These are phyloP conservation scores for Strix aluco DNA, from an alignment of 2,113 vertebrate species.

Conservation along the genomic window DNA sequence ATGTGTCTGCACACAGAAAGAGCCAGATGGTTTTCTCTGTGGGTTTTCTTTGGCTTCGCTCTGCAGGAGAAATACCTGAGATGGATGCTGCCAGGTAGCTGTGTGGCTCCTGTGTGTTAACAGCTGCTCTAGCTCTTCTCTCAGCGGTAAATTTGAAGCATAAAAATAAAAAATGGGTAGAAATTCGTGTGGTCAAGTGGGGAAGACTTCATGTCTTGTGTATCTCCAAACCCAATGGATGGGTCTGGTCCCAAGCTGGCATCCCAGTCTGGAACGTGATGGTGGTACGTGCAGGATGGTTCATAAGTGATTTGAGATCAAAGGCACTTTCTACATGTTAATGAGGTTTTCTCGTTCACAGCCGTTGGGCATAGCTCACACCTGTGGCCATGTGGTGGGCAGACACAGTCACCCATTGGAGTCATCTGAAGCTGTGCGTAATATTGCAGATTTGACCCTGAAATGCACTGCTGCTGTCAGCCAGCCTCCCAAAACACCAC, in stretches of 20 bases:
- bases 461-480: neutral
- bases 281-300: fast-evolving
- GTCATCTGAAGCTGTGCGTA: neutral
- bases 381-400: fast-evolving
- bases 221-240: fast-evolving
- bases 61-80: neutral
- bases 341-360: neutral
- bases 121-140: slow-evolving; percentile 14
- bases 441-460: neutral
- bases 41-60: neutral
- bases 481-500: neutral
- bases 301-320: neutral
- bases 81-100: neutral
- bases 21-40: slow-evolving; percentile 41
- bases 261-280: neutral
- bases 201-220: neutral
- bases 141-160: neutral
- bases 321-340: neutral
- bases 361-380: neutral
- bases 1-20: neutral
- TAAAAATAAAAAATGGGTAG: neutral
- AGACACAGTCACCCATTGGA: neutral
- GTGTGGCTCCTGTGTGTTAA: neutral
- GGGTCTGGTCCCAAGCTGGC: neutral
- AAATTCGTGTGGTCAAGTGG: neutral